Evolutionary conservation across 2,113 vertebrate genomes (phyloP).

Genomic region (Perca flavescens): DNA sequence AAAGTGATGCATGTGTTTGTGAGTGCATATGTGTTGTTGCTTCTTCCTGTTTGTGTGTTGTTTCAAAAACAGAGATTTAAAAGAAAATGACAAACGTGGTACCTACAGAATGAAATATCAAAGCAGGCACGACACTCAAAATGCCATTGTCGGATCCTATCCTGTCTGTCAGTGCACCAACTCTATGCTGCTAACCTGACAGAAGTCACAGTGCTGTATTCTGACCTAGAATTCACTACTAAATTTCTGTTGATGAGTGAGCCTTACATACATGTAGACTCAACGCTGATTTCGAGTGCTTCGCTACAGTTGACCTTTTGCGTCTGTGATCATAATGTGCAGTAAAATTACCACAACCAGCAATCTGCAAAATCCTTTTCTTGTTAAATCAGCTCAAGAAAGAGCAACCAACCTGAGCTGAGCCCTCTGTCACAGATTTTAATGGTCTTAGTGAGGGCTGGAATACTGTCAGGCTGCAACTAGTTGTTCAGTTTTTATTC

Average conservation of each 20-base stretch:
- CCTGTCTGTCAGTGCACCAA: neutral
- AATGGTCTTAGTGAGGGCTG: neutral
- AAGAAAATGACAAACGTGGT: constrained; percentile 3
- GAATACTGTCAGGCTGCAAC: constrained; percentile 14
- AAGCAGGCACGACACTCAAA: constrained; percentile 19
- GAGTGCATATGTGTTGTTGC: neutral
- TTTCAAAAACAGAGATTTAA: neutral
- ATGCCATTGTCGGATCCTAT: neutral
- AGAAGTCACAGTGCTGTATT: neutral
- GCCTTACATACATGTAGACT: neutral
- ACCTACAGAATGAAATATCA: neutral
- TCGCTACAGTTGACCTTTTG: constrained; percentile 37
- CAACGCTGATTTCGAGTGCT: constrained; percentile 2
- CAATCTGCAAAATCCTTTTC: constrained; percentile 1
- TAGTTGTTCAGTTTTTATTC: constrained; percentile 16
- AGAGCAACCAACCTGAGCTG: neutral
- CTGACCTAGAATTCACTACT: neutral
- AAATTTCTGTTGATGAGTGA: constrained; percentile 7
- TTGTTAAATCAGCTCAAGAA: constrained; percentile 14
- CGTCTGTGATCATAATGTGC: constrained; percentile 6
- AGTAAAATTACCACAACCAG: constrained; percentile 6
- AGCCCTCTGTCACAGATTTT: constrained; percentile 9
- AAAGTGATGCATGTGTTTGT: neutral
- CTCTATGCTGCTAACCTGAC: neutral
- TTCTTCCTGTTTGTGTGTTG: neutral